A percentile compares a stretch with the other conserved stretches of the same genome.
phyloP scores from a whole-genome alignment of 2,797 vertebrate species.

The Delichon dasypus region DNA sequence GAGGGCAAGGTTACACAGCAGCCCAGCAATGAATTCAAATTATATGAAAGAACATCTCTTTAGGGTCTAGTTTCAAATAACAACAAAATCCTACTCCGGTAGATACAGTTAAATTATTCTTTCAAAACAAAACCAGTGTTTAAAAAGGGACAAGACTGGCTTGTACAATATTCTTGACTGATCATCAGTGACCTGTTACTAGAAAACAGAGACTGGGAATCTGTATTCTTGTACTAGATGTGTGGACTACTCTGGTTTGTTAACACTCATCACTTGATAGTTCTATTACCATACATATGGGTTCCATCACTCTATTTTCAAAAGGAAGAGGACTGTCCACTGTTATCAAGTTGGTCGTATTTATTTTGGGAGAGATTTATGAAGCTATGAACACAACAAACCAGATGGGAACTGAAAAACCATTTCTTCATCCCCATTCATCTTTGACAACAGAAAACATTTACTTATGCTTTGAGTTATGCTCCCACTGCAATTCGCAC shows the following conservation, averaged over 20 bases:
- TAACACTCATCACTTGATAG: background rate
- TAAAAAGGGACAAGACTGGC: background rate
- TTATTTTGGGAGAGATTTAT: slow-evolving; percentile 28
- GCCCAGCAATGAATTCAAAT: background rate
- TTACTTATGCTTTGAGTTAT: background rate
- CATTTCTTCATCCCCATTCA: background rate
- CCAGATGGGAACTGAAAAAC: background rate
- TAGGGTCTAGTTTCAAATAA: background rate
- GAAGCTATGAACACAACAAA: background rate
- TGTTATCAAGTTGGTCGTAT: background rate
- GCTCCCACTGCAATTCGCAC: background rate
- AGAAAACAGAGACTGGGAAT: background rate
- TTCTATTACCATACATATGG: background rate
- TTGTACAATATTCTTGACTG: background rate
- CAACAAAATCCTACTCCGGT: background rate
- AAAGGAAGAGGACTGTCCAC: background rate
- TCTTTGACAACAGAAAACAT: background rate
- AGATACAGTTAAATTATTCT: background rate
- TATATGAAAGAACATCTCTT: background rate
- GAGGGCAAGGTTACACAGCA: background rate
- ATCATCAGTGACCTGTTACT: background rate
- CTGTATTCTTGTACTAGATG: background rate
- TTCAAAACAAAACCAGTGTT: background rate
- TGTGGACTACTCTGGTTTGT: background rate
- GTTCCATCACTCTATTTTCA: background rate